These are phyloP conservation scores for Silurus glanis DNA, from an alignment of 2,113 vertebrate genomes.

Conservation along the genomic window DNA sequence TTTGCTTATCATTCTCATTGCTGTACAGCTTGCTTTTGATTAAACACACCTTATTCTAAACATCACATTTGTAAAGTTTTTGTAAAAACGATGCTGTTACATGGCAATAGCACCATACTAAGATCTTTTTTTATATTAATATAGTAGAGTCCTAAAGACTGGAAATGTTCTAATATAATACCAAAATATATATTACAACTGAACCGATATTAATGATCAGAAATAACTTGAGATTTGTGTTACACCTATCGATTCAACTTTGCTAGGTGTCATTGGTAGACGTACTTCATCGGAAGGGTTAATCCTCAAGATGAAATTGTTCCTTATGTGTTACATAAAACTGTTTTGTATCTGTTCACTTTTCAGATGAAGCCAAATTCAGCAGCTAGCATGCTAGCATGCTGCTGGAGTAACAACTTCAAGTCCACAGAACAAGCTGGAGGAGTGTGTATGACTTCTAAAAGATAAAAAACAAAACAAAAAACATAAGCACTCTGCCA, in stretches of 20 bases:
- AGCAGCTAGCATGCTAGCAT: not conserved
- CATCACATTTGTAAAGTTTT: not conserved
- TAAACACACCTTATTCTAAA: not conserved
- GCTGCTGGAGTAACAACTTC: not conserved
- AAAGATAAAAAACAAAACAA: constrained; percentile 53
- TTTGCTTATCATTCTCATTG: not conserved
- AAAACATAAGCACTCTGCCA: constrained; percentile 44
- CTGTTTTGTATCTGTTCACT: not conserved
- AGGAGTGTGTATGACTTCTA: constrained; percentile 47
- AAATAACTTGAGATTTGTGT: not conserved
- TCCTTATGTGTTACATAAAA: not conserved
- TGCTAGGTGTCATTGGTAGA: not conserved
- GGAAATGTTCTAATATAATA: not conserved
- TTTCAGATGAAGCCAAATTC: not conserved
- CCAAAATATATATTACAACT: not conserved
- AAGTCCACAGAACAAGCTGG: constrained; percentile 31
- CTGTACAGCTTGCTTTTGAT: not conserved
- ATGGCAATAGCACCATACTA: not conserved
- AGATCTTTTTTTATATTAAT: not conserved
- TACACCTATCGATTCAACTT: not conserved
- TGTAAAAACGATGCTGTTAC: not conserved
- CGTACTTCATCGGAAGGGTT: not conserved
- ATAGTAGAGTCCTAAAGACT: not conserved
- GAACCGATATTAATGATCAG: not conserved
- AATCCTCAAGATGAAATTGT: not conserved